Evolutionary conservation across 2,888 invertebrate genomes (phyloP), one percentile per base, ranked within the genome.

Genomic region (Halocaridina rubra): DNA sequence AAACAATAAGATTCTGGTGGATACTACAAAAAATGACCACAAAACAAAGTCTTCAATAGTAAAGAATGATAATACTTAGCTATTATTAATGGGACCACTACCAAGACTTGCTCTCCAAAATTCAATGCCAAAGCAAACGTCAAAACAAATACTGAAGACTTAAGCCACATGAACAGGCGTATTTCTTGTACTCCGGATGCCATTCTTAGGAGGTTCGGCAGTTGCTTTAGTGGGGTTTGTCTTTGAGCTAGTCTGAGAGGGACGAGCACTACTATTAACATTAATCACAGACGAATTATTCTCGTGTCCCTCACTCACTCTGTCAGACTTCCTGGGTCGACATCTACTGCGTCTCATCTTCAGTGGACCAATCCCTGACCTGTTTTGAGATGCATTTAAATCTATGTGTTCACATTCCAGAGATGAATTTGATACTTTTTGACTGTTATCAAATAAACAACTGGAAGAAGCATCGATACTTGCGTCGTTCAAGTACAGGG

Each of bases 241-340:
- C 29, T 74, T 27, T 22, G 19, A 13, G 19, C 22, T 10, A 2
- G n/a, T 57, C 59, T 8, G 80, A 29, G 27, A 27, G 22, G 24
- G n/a, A 8, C 24, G 5, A 3, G 24, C 24, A 33, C 74, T 74
- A 33, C 32, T 33, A 1, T 29, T 29, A 27, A 76, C 76, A 76
- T 76, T 76, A 10, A 76, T 61, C n/a, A 76, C 76, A 59, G 76
- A 53, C 19, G 76, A 76, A 33, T 57, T 61, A 76, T 76, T 76
- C 22, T 76, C 76, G 32, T 57, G 32, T 32, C 76, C 76, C n/a
- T 76, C 76, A n/a, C 59, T 24, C n/a, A 76, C 76, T 19, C 32
- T 61, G 32, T 53, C 53, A 30, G 61, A 27, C n/a, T 30, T 57
- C 32, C 29, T 24, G 13, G 76, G 57, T 76, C 76, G 53, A 19